phyloP scores from a whole-genome alignment of 2,888 invertebrate species.

The Pogonocherus hispidulus region DNA sequence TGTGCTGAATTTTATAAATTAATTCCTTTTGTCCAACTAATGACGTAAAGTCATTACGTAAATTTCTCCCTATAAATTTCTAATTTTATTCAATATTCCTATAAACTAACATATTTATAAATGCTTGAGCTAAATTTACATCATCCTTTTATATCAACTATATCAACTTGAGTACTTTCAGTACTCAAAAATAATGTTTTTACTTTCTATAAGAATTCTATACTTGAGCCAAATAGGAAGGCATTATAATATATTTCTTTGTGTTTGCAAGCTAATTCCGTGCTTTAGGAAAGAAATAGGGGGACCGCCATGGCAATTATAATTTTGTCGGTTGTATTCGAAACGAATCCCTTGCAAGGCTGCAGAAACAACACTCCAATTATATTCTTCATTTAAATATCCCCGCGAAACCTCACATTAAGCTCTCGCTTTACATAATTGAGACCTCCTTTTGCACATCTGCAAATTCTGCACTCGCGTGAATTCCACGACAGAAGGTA shows the following conservation, averaged over 20 bases:
- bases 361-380: slow-evolving; percentile 54
- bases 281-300: neutral
- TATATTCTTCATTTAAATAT: slow-evolving; percentile 53
- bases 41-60: too few relatives aligned
- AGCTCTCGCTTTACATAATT: slow-evolving; percentile 52
- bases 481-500: slow-evolving; percentile 24
- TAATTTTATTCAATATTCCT: too few relatives aligned
- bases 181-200: too few relatives aligned
- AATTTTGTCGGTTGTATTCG: slow-evolving; percentile 48
- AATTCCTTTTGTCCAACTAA: too few relatives aligned
- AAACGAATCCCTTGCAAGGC: slow-evolving; percentile 43
- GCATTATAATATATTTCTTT: neutral
- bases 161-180: too few relatives aligned
- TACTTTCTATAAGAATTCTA: too few relatives aligned
- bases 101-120: too few relatives aligned
- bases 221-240: too few relatives aligned
- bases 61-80: too few relatives aligned
- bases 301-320: slow-evolving; percentile 44
- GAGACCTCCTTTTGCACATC: slow-evolving; percentile 45
- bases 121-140: too few relatives aligned
- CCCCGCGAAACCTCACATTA: slow-evolving; percentile 49
- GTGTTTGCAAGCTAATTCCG: slow-evolving; percentile 18
- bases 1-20: too few relatives aligned
- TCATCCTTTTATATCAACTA: too few relatives aligned
- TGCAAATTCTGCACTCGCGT: slow-evolving; percentile 25